Conservation (phyloP, 2,888 invertebrate species). For the Magallana nippona region DNA sequence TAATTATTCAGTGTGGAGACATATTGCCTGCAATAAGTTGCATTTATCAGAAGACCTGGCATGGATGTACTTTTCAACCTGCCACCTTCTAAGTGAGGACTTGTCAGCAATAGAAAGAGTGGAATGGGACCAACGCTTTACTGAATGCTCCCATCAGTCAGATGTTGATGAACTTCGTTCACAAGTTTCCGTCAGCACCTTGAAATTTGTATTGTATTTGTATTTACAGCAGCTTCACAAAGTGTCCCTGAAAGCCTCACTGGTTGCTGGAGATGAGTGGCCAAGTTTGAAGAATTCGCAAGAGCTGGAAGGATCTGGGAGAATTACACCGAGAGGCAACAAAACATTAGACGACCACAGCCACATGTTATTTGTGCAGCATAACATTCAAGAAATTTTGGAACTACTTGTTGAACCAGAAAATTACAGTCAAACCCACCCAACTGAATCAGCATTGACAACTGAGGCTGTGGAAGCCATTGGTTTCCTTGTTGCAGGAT, state of each 20-base stretch:
- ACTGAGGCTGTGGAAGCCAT: constrained; percentile 76
- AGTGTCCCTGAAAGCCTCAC: constrained; percentile 78
- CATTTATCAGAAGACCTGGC: constrained; percentile 79
- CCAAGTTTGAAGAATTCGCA: constrained; percentile 71
- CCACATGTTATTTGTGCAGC: constrained; percentile 78
- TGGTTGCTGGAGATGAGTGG: constrained; percentile 79
- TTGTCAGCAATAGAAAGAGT: constrained; percentile 66
- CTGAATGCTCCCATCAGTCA: constrained; percentile 48
- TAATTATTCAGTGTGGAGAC: constrained; percentile 80
- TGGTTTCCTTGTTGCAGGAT: constrained; percentile 76
- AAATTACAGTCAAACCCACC: constrained; percentile 50
- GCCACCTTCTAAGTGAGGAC: constrained; percentile 72
- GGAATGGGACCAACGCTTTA: constrained; percentile 69
- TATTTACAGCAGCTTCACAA: constrained; percentile 79
- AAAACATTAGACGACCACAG: constrained; percentile 79
- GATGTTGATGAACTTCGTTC: constrained; percentile 47
- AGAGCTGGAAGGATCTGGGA: constrained; percentile 71
- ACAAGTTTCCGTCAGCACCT: constrained; percentile 70
- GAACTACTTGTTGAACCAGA: constrained; percentile 70
- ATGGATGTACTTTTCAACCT: constrained; percentile 79
- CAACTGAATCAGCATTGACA: constrained; percentile 68
- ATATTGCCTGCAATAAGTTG: constrained; percentile 80
- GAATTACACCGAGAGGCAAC: constrained; percentile 72
- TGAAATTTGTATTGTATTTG: constrained; percentile 79
- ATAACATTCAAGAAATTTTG: constrained; percentile 77